Evolutionary conservation across 1,140 invertebrate species (phyloP).

Genomic region (Stegodyphus mimosarum): DNA sequence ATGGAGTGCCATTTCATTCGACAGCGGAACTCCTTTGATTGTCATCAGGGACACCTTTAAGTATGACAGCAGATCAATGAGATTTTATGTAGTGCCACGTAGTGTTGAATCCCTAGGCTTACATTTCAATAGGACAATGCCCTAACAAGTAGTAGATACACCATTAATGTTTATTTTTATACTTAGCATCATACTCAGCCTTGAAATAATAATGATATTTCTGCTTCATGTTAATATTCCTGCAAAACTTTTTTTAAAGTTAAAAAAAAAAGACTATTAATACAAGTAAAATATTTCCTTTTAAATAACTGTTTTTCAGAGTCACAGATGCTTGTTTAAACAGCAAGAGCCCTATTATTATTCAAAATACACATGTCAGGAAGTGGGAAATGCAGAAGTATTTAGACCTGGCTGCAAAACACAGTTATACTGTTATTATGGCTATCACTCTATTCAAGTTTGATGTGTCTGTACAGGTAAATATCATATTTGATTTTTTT

Average conservation of each 20-base stretch:
- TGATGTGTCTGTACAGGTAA: conserved; percentile 31
- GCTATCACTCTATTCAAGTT: conserved; percentile 46
- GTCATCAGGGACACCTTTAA: too few species aligned
- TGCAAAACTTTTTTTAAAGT: neutral
- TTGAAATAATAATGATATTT: neutral
- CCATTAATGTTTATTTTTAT: too few species aligned
- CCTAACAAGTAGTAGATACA: too few species aligned
- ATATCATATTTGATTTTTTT: neutral
- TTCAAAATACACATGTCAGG: conserved; percentile 51
- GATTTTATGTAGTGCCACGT: too few species aligned
- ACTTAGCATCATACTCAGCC: too few species aligned
- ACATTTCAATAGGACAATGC: too few species aligned
- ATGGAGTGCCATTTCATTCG: too few species aligned
- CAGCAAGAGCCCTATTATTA: conserved; percentile 4
- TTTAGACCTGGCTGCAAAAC: conserved; percentile 25
- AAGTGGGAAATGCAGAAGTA: conserved; percentile 51
- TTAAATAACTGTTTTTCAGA: conserved; percentile 10
- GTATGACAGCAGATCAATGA: too few species aligned
- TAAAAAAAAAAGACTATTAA: neutral
- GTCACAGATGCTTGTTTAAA: conserved; percentile 20
- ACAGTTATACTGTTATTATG: conserved; percentile 50
- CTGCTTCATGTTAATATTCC: neutral
- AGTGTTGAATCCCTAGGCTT: too few species aligned
- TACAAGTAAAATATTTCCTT: neutral
- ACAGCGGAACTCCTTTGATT: too few species aligned